Conservation (phyloP, 2,888 invertebrate species). For the Aspidapion aeneum region DNA sequence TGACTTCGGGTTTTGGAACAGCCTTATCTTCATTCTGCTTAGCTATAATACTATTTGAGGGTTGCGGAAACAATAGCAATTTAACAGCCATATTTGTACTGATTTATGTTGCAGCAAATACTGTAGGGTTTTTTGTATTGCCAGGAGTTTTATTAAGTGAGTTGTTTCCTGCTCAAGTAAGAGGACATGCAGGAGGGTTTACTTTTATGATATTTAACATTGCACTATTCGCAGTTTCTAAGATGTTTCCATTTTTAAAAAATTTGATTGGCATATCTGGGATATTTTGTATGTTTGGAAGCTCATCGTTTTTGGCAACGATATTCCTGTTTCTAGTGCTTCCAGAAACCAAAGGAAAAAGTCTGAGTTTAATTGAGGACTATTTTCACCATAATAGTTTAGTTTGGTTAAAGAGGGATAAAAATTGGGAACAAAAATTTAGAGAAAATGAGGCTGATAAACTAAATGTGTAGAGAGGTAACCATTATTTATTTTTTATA, state of each 20-base stretch:
- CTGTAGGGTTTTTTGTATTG: constrained; percentile 68
- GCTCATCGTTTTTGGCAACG: constrained; percentile 59
- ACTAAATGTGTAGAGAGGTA: constrained; percentile 3
- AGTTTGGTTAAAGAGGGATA: constrained; percentile 57
- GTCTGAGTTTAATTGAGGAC: constrained; percentile 71
- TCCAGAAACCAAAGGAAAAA: constrained; percentile 72
- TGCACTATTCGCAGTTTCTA: constrained; percentile 64
- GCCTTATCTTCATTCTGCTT: constrained; percentile 61
- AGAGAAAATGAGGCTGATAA: constrained; percentile 23
- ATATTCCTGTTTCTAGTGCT: constrained; percentile 63
- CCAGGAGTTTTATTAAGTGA: constrained; percentile 76
- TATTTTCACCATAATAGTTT: constrained; percentile 67
- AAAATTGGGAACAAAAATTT: constrained; percentile 44
- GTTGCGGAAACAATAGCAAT: constrained; percentile 39
- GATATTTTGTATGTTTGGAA: constrained; percentile 68
- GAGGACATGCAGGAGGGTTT: constrained; percentile 70
- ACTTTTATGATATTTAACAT: constrained; percentile 71
- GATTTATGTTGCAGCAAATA: constrained; percentile 71
- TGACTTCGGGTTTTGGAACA: constrained; percentile 65
- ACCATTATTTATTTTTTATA: neutral
- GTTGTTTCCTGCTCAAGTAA: constrained; percentile 67
- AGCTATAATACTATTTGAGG: constrained; percentile 51
- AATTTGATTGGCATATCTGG: constrained; percentile 59
- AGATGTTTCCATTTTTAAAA: constrained; percentile 65
- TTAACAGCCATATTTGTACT: constrained; percentile 54